phyloP scores from a whole-genome alignment of 2,113 vertebrate species.

The Myanophis thanlyinensis region DNA sequence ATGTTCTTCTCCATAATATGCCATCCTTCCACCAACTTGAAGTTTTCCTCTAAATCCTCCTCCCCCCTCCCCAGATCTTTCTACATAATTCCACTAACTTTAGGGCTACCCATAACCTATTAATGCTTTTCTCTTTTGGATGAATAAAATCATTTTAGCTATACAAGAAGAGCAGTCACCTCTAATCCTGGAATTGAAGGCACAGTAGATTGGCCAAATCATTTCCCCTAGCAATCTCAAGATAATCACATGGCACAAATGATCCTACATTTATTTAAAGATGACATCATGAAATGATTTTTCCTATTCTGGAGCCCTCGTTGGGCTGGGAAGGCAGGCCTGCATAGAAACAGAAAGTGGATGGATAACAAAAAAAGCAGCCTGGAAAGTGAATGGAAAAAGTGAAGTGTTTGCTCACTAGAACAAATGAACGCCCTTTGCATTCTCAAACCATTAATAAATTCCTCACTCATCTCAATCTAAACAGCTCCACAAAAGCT shows the following conservation, averaged over 20 bases:
- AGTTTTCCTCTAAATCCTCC: not conserved
- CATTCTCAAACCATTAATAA: slow-evolving; percentile 80
- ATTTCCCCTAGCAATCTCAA: not conserved
- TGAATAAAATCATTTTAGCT: not conserved
- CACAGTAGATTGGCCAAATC: not conserved
- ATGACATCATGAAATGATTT: not conserved
- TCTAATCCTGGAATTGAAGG: not conserved
- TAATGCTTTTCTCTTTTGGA: not conserved
- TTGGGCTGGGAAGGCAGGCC: not conserved
- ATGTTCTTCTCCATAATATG: not conserved
- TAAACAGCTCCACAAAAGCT: slow-evolving; percentile 75
- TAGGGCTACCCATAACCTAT: not conserved
- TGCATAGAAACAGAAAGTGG: slow-evolving; percentile 3
- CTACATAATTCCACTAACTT: not conserved
- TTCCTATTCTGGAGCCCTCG: not conserved
- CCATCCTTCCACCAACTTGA: not conserved
- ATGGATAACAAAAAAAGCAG: not conserved
- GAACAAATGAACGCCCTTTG: slow-evolving; percentile 71
- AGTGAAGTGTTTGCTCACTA: slow-evolving; percentile 76
- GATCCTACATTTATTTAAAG: not conserved
- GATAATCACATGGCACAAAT: not conserved
- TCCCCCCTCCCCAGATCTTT: not conserved
- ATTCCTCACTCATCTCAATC: slow-evolving; percentile 78
- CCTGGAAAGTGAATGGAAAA: slow-evolving; percentile 76
- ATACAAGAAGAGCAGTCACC: not conserved